Conservation (phyloP, 2,888 invertebrate species). For the Galerucella pusilla region DNA sequence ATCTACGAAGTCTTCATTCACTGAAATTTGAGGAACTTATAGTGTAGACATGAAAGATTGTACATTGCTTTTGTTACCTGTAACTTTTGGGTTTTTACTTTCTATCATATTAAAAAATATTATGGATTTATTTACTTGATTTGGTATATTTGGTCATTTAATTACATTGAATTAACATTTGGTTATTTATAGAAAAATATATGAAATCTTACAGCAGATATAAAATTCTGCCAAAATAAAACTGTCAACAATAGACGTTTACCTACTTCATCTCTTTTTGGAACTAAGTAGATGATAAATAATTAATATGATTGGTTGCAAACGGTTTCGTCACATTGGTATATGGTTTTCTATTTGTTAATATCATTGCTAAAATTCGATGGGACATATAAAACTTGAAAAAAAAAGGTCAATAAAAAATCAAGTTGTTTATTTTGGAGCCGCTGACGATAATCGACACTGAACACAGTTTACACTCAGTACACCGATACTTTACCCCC, state of each 20-base stretch:
- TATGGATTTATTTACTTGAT: background rate
- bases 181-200: background rate
- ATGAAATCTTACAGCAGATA: background rate
- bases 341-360: too few relatives aligned
- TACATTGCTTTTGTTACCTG: conserved; percentile 35
- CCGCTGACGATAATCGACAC: too few relatives aligned
- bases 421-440: too few relatives aligned
- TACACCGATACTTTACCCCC: too few relatives aligned
- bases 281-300: background rate
- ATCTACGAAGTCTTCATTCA: conserved; percentile 48
- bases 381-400: too few relatives aligned
- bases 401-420: too few relatives aligned
- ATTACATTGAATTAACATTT: background rate
- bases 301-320: too few relatives aligned
- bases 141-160: background rate
- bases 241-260: background rate
- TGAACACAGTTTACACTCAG: too few relatives aligned
- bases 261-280: background rate
- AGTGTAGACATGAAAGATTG: background rate
- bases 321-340: too few relatives aligned
- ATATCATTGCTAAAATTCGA: too few relatives aligned
- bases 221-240: conserved; percentile 1
- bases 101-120: background rate
- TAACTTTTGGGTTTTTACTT: conserved; percentile 39
- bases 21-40: conserved; percentile 35